Conservation (phyloP, 2,888 invertebrate species). For the Cheilosia vulpina region DNA sequence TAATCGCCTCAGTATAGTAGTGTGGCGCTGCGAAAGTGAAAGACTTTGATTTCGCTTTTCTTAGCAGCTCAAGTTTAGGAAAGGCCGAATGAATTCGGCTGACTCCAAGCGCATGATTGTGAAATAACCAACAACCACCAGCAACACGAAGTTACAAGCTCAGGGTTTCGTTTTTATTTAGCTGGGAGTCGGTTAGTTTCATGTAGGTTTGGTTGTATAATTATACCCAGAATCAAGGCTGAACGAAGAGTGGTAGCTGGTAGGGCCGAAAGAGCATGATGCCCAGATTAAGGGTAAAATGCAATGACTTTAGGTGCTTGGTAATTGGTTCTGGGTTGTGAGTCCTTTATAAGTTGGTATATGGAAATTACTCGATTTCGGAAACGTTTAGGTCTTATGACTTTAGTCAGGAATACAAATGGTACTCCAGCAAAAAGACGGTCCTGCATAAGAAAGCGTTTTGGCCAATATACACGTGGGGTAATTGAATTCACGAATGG, state of each 20-base stretch:
- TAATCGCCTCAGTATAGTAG: neutral
- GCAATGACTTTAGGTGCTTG: constrained; percentile 32
- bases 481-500: constrained; percentile 41
- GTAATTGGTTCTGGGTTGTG: constrained; percentile 28
- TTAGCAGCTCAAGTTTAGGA: constrained; percentile 32
- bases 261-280: constrained; percentile 10
- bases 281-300: constrained; percentile 20
- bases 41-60: constrained; percentile 68
- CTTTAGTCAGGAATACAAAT: constrained; percentile 11
- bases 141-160: constrained; percentile 55
- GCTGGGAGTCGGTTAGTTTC: neutral
- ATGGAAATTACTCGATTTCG: constrained; percentile 34
- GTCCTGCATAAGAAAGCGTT: neutral
- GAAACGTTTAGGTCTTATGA: constrained; percentile 43
- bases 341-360: constrained; percentile 11
- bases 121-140: constrained; percentile 24
- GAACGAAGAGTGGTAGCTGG: neutral
- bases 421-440: constrained; percentile 20
- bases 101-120: constrained; percentile 66
- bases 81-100: constrained; percentile 37
- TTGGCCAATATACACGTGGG: constrained; percentile 11
- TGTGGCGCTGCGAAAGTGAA: constrained; percentile 60
- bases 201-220: constrained; percentile 28
- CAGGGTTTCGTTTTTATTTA: constrained; percentile 20
- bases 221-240: constrained; percentile 61